Evolutionary conservation across 2,113 vertebrate species (phyloP), one percentile per base, ranked within the genome.

Genomic region (Sorex fumeus): DNA sequence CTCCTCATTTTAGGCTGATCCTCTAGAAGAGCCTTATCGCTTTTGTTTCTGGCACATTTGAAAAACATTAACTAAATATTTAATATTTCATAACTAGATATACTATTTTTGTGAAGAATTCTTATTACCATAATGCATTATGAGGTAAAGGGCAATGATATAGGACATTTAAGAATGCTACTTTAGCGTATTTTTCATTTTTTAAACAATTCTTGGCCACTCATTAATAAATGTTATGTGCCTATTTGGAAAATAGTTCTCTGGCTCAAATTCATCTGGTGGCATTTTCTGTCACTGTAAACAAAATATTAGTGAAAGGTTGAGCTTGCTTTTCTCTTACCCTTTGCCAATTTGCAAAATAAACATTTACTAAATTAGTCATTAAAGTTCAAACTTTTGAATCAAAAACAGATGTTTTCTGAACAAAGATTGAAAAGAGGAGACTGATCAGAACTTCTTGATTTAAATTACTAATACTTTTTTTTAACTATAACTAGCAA

Each of bases 231-330:
- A 83, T 27, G 34, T 72, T 86, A 83, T 80, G 9, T 53, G 10
- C 57, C 43, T 76, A 84, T 95, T 95, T 82, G 94, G 32, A 75
- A 91, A 78, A 97, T 3, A 91, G 11, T 11, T 0, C 0, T 82
- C n/a, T 64, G 67, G 70, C 71, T 91, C n/a, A 5, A 57, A 88
- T 92, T 81, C 19, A 92, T 96, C 78, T 77, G 47, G 80, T 94
- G 87, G 8, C 43, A 95, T 96, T 97, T 97, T 89, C 79, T 95
- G 1, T 94, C 84, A 74, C 23, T 93, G 67, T 94, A 96, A 97
- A 96, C 77, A 96, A 97, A 97, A 93, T 80, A 94, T 57, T 83
- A 89, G n/a, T 82, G 66, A 96, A 97, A 96, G 69, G 13, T 88
- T 96, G 77, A 94, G 15, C 18, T 32, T 95, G 5, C 69, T 84